Percentiles rank a stretch among this genome's conserved stretches.
Conservation (phyloP, 2,888 invertebrate genomes). For the Chrysolina haemoptera region DNA sequence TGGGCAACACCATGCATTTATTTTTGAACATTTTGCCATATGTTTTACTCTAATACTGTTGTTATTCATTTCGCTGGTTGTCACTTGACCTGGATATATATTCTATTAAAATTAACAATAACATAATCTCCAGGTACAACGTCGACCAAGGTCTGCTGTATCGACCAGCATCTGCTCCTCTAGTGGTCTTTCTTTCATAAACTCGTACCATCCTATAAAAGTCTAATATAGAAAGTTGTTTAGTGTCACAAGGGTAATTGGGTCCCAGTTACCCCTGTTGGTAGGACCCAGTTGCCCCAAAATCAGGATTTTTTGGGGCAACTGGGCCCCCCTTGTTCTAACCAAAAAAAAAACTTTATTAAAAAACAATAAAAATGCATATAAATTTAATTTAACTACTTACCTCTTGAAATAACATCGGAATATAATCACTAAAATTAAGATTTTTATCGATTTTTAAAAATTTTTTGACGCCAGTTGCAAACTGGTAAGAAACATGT, state of each 20-base stretch:
- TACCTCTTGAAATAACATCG: no score
- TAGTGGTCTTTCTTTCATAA: slow-evolving; percentile 14
- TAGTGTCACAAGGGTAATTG: not conserved
- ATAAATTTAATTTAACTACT: no score
- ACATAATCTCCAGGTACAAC: not conserved
- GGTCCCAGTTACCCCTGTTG: slow-evolving; percentile 13
- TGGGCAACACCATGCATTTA: no score
- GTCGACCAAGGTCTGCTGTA: not conserved
- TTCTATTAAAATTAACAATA: not conserved
- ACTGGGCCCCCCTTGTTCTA: slow-evolving; percentile 21
- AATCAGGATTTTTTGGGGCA: not conserved
- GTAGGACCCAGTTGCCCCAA: slow-evolving; percentile 26
- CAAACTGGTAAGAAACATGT: no score
- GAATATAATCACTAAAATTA: no score
- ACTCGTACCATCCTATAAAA: slow-evolving; percentile 2
- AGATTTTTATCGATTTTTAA: no score
- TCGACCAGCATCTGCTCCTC: slow-evolving; percentile 14
- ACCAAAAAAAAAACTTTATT: no score
- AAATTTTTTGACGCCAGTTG: no score
- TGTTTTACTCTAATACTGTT: no score
- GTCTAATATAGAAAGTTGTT: not conserved
- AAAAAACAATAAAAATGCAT: no score
- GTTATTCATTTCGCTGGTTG: no score
- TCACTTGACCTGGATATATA: not conserved
- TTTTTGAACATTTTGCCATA: no score